phyloP scores from a whole-genome alignment of 1,140 invertebrate genomes.

The Lepidurus apus region DNA sequence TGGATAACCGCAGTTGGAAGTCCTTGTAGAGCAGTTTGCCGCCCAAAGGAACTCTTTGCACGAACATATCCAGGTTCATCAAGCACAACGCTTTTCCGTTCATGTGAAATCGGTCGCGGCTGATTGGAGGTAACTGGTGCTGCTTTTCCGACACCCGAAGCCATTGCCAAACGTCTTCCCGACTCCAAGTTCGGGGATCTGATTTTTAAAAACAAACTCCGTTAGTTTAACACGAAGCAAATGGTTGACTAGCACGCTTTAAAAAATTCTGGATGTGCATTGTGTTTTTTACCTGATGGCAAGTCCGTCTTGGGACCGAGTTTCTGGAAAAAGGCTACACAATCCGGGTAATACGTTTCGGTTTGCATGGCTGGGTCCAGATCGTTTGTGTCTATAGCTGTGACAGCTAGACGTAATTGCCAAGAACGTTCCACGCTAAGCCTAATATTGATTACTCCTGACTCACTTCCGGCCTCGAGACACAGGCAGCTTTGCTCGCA shows the following conservation, averaged over 20 bases:
- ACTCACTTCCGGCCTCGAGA: not conserved
- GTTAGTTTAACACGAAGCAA: not conserved
- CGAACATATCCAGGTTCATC: slow-evolving; percentile 67
- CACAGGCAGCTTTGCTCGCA: not conserved
- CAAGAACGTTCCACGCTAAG: not conserved
- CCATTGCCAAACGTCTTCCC: slow-evolving; percentile 61
- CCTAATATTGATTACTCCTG: not conserved
- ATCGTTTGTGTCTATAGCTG: not conserved
- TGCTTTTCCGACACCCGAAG: slow-evolving; percentile 52
- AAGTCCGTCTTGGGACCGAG: not conserved
- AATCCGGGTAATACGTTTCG: slow-evolving; percentile 10
- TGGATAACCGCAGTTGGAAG: slow-evolving; percentile 47
- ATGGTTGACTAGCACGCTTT: not conserved
- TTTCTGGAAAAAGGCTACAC: not conserved
- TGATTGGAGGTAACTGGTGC: slow-evolving; percentile 54
- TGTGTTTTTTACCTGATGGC: not conserved
- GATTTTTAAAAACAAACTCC: slow-evolving; percentile 39
- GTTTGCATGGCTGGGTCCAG: not conserved
- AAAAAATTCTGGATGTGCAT: not conserved
- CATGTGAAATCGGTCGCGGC: slow-evolving; percentile 61
- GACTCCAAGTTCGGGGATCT: slow-evolving; percentile 64
- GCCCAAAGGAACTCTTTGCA: slow-evolving; percentile 59
- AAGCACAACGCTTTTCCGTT: slow-evolving; percentile 70
- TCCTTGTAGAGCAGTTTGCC: slow-evolving; percentile 61
- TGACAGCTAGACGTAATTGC: not conserved